Evolutionary conservation across 2,888 invertebrate genomes (phyloP).

Genomic region (Rotaria macrura): DNA sequence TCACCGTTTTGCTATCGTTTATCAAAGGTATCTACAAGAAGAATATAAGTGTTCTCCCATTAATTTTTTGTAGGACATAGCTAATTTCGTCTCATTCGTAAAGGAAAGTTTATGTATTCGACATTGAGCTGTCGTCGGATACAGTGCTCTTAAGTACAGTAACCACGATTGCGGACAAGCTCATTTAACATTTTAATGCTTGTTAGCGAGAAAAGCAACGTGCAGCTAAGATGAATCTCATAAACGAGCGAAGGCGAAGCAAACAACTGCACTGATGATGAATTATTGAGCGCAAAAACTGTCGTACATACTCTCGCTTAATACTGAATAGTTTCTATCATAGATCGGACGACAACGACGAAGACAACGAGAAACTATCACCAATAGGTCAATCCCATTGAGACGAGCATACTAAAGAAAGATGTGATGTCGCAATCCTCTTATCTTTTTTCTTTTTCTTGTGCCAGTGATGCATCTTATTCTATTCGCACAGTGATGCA

Average conservation of each 20-base stretch:
- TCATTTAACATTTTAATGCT: neutral
- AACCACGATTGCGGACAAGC: neutral
- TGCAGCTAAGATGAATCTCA: neutral
- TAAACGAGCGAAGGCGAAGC: neutral
- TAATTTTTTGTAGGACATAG: neutral
- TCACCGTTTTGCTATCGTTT: neutral
- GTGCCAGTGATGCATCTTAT: neutral
- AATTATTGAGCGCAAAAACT: neutral
- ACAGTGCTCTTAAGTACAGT: neutral
- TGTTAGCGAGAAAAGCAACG: neutral
- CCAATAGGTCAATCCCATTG: slow-evolving; percentile 8
- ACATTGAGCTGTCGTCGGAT: neutral
- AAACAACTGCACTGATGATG: neutral
- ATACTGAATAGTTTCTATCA: neutral
- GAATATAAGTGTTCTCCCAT: neutral
- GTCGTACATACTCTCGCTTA: neutral
- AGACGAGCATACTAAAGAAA: neutral
- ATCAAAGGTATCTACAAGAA: neutral
- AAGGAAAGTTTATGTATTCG: neutral
- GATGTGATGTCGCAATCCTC: neutral
- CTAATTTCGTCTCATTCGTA: neutral
- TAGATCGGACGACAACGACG: neutral
- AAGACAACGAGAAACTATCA: neutral
- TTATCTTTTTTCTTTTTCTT: neutral
- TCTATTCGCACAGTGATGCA: neutral